phyloP scores from a whole-genome alignment of 2,113 vertebrate genomes.

The Centropus bengalensis region DNA sequence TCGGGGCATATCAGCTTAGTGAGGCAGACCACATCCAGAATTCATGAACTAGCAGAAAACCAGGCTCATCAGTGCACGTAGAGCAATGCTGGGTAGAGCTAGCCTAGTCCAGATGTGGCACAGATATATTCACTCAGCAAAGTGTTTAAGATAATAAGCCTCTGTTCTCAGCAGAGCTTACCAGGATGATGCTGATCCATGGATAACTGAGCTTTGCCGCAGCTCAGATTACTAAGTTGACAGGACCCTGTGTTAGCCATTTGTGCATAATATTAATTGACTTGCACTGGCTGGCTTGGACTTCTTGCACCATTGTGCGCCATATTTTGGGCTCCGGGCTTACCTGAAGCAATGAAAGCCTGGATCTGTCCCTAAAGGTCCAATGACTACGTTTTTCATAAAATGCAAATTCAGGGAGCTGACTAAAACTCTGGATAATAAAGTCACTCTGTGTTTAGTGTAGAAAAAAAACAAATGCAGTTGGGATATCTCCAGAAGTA shows the following conservation, averaged over 20 bases:
- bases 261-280: not conserved
- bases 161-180: not conserved
- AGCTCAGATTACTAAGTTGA: not conserved
- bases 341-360: not conserved
- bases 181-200: not conserved
- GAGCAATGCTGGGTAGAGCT: not conserved
- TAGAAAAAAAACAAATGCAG: not conserved
- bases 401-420: not conserved
- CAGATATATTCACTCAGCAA: not conserved
- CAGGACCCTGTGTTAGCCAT: not conserved
- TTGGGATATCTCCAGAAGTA: not conserved
- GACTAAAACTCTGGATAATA: not conserved
- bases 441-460: not conserved
- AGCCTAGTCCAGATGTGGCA: not conserved
- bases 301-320: not conserved
- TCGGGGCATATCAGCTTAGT: not conserved
- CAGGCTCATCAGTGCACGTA: not conserved
- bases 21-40: not conserved
- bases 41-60: slow-evolving; percentile 6
- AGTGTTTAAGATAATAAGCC: not conserved
- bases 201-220: not conserved
- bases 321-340: not conserved
- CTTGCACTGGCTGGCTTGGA: not conserved
- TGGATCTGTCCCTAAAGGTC: not conserved
- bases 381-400: not conserved